These are phyloP conservation scores for Pogonocherus hispidulus DNA, from an alignment of 2,888 invertebrate species.

Conservation along the genomic window DNA sequence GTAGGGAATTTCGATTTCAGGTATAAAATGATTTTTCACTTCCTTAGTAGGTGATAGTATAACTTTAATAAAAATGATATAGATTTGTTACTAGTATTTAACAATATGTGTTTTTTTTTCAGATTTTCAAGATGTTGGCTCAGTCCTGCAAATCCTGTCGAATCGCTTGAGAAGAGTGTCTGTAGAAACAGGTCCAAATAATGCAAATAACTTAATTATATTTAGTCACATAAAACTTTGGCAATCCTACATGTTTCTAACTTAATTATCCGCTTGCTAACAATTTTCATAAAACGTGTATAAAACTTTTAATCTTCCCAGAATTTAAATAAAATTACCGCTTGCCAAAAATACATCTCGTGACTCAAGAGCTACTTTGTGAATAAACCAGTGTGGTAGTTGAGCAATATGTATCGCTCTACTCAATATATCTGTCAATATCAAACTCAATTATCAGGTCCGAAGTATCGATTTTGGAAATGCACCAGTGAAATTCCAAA, in stretches of 20 bases:
- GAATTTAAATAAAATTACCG: slow-evolving; percentile 22
- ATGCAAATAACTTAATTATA: neutral
- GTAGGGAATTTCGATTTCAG: no score
- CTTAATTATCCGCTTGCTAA: neutral
- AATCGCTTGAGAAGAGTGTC: neutral
- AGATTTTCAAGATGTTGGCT: no score
- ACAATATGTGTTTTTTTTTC: no score
- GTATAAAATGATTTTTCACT: no score
- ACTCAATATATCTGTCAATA: no score
- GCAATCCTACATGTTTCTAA: neutral
- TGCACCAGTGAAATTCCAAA: no score
- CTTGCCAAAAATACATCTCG: slow-evolving; percentile 23
- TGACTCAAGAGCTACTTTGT: slow-evolving; percentile 6
- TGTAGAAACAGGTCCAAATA: neutral
- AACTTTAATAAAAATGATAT: no score
- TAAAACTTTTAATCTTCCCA: slow-evolving; percentile 13
- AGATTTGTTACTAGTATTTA: no score
- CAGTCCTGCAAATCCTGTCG: neutral
- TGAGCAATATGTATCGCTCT: no score
- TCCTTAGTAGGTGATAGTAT: no score
- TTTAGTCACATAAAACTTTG: neutral
- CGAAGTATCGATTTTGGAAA: no score
- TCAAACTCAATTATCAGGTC: no score
- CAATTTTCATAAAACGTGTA: slow-evolving; percentile 4
- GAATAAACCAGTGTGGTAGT: slow-evolving; percentile 5